Base-by-base conservation (phyloP, 2,888 invertebrate genomes). In the Rhingia campestris region DNA sequence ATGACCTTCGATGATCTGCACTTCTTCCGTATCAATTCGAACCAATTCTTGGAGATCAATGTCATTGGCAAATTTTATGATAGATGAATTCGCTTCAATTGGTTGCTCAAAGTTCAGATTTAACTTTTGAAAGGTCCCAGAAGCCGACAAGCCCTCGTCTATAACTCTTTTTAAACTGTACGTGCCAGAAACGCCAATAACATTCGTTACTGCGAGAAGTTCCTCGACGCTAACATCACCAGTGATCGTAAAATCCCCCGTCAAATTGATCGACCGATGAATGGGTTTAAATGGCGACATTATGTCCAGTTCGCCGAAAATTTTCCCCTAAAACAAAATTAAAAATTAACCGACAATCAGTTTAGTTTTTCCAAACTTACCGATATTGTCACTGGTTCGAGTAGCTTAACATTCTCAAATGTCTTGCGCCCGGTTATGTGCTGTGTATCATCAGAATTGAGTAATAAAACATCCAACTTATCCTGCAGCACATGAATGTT, bases 161-260 rank as follows among this genome's bases (percentile, higher is more conserved):
- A 91, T 58, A 0, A 80, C 79, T 3, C 80, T 74, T 33, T 86
- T 87, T 0, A 88, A 64, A 7, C 88, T 88, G 49, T 75, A 76
- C 9, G 82, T 73, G 5, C 87, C 87, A 0, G 85, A 49, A n/a
- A 66, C 74, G 32, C 89, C 89, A 5, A 87, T 56, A 22, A 90
- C 86, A 73, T 91, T 89, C 3, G 85, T 58, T 9, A 89, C 88
- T 51, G 86, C 87, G 7, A 94, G 56, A 6, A 88, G 39, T n/a
- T 91, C 87, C 30, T 91, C 91, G 9, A 94, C 90, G 0, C 88
- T 90, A 0, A 92, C 92, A 80, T 92, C 90, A 1, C 93, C 93
- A 6, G 89, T 89, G 22, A 94, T 92, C 0, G 87, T 88, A 67
- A 88, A 91, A 80, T 91, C 91, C 0, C 92, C 92, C 3, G 88